Base-by-base conservation (phyloP, 2,797 vertebrate genomes). In the Steatocranus sp. region DNA sequence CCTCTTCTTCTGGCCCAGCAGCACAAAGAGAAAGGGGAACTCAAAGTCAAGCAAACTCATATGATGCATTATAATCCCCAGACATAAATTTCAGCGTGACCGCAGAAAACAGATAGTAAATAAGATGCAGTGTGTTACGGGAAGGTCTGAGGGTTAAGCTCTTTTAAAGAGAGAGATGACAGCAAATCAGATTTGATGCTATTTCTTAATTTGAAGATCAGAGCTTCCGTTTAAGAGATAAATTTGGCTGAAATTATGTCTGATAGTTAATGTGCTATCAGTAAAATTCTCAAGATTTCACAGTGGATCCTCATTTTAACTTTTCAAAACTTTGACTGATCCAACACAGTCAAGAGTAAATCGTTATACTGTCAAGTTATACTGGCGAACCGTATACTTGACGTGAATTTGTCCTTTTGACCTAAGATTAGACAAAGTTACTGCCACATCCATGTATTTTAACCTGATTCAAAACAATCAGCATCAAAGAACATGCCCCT, bases 1-100 rank as follows among this genome's bases (percentile, higher is more conserved):
- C 93, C 12, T 99, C 98, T 77, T 99, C 98, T 93, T 98, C 97
- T 97, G 86, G 49, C 20, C 34, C 4, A 36, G 87, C 12, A 75
- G 30, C 41, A 86, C 54, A 84, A 51, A 4, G 17, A 53, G 10
- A 88, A 54, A 86, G 9, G 6, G 25, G 5, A 86, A 32, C 2
- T 74, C 86, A 23, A 6, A 70, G 46, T 77, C 18, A 70, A 43
- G 48, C 14, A 43, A 54, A 61, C 8, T 78, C 27, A 63, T 36
- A 25, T 18, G 14, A 61, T 32, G n/a, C 4, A n/a, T 32, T 54
- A 38, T 70, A 3, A 6, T 38, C 17, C 20, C 14, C 30, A 63
- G 7, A 58, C n/a, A 9, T 14, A 34, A 23, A 48, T 32, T 46
- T 30, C 70, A 41, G 11, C 6, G 2, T 25, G 14, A 80, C 15